Evolutionary conservation across 2,797 vertebrate genomes (phyloP).

Genomic region (Karalla daura): DNA sequence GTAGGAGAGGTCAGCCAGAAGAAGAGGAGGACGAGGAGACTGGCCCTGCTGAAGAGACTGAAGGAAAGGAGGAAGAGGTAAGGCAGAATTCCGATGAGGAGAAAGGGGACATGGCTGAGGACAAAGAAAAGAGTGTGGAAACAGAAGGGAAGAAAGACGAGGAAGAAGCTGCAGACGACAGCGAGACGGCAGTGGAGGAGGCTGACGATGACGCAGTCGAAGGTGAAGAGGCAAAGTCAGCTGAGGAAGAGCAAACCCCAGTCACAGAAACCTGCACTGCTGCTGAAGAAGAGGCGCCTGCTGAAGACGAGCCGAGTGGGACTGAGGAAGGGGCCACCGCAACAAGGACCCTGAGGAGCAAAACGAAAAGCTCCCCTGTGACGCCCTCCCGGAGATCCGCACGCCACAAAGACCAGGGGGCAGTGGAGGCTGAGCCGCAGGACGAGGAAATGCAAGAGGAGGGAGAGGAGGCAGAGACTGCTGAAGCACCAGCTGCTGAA

Average conservation of each 20-base stretch:
- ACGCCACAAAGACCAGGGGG: conserved; percentile 1
- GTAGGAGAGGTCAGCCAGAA: conserved; percentile 1
- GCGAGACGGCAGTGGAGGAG: neutral
- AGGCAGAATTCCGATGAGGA: no score
- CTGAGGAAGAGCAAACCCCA: conserved; percentile 8
- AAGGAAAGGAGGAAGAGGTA: conserved; percentile 50
- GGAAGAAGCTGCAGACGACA: no score
- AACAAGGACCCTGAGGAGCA: neutral
- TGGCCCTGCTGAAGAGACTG: conserved; percentile 30
- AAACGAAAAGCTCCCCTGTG: neutral
- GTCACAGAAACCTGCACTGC: neutral
- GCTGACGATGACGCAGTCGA: neutral
- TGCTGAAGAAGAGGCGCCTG: neutral
- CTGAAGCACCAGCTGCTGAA: neutral
- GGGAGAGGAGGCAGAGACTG: no score
- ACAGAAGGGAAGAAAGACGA: no score
- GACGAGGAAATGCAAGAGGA: neutral
- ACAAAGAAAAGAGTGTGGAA: no score
- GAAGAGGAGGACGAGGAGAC: neutral
- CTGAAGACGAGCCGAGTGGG: neutral
- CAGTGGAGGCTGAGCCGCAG: neutral
- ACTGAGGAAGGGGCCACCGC: neutral
- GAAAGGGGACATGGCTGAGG: no score
- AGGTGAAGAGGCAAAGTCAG: neutral
- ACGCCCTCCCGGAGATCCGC: neutral